A percentile compares a stretch with the other conserved stretches of the same genome.
Evolutionary conservation across 92 coral and sea anemone genomes (phyloP).

Genomic region (Epizoanthus fatuus): DNA sequence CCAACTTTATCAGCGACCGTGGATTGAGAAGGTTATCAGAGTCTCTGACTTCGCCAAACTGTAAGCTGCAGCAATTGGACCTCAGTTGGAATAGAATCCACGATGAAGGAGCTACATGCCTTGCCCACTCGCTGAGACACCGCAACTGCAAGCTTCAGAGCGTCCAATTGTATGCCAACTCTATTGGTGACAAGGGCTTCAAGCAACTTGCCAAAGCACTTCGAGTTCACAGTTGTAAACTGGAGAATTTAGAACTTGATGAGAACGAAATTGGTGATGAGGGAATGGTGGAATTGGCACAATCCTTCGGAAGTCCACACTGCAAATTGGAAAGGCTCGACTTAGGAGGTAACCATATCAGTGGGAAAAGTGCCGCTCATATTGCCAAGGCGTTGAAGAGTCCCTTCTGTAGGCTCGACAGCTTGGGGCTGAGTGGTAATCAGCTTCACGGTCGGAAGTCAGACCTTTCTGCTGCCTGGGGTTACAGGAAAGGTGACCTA

Average conservation of each 20-base stretch:
- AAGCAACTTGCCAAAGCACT: slow-evolving; percentile 25
- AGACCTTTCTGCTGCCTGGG: neutral
- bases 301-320: slow-evolving; percentile 48
- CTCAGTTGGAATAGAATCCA: slow-evolving; percentile 39
- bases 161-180: slow-evolving; percentile 38
- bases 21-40: slow-evolving; percentile 33
- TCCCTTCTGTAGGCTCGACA: slow-evolving; percentile 47
- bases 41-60: slow-evolving; percentile 31
- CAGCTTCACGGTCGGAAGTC: neutral
- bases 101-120: slow-evolving; percentile 22
- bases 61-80: slow-evolving; percentile 33
- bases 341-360: slow-evolving; percentile 38
- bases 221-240: slow-evolving; percentile 48
- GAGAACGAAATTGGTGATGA: slow-evolving; percentile 32
- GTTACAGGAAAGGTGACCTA: neutral
- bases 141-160: slow-evolving; percentile 30
- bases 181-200: slow-evolving; percentile 44
- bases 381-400: slow-evolving; percentile 45
- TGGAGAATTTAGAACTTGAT: slow-evolving; percentile 25
- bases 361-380: slow-evolving; percentile 23
- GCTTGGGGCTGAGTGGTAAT: neutral
- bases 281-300: slow-evolving; percentile 45
- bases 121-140: slow-evolving; percentile 44
- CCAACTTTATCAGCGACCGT: slow-evolving; percentile 29
- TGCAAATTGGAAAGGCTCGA: slow-evolving; percentile 50